These are phyloP conservation scores for Xestia c-nigrum DNA, from an alignment of 2,888 invertebrate genomes.

Conservation along the genomic window DNA sequence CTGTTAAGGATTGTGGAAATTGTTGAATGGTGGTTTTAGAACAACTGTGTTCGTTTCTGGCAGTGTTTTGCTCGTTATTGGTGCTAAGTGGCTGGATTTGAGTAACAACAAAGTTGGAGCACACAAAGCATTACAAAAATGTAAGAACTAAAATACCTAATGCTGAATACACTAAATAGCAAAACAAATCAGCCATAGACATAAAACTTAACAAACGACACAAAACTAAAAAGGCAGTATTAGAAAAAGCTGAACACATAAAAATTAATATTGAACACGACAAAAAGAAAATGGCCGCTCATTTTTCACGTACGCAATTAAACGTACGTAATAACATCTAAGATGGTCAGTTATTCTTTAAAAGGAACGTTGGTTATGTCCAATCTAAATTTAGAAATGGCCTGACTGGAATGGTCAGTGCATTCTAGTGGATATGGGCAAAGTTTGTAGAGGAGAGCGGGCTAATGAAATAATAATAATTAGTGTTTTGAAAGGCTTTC, in stretches of 20 bases:
- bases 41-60: constrained; percentile 24
- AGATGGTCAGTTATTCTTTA: constrained; percentile 78
- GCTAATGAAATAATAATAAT: constrained; percentile 41
- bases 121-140: neutral
- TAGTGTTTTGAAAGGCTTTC: constrained; percentile 25
- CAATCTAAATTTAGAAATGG: constrained; percentile 84
- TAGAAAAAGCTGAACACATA: constrained; percentile 29
- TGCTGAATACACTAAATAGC: neutral
- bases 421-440: constrained; percentile 69
- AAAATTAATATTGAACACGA: constrained; percentile 57
- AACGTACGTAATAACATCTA: constrained; percentile 72
- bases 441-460: constrained; percentile 51
- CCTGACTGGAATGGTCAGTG: constrained; percentile 72
- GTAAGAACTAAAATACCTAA: neutral
- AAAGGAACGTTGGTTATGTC: constrained; percentile 81
- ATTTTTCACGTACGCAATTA: constrained; percentile 68
- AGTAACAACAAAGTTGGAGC: constrained; percentile 9
- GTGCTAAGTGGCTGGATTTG: constrained; percentile 26
- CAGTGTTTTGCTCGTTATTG: constrained; percentile 37
- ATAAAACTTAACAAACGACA: constrained; percentile 16
- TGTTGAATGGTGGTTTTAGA: constrained; percentile 26
- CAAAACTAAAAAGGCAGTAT: constrained; percentile 26
- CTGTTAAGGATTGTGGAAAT: constrained; percentile 52
- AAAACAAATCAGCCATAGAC: constrained; percentile 6
- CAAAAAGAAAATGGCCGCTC: constrained; percentile 51